Evolutionary conservation across 2,113 vertebrate species (phyloP).

Genomic region (Butorides virescens): DNA sequence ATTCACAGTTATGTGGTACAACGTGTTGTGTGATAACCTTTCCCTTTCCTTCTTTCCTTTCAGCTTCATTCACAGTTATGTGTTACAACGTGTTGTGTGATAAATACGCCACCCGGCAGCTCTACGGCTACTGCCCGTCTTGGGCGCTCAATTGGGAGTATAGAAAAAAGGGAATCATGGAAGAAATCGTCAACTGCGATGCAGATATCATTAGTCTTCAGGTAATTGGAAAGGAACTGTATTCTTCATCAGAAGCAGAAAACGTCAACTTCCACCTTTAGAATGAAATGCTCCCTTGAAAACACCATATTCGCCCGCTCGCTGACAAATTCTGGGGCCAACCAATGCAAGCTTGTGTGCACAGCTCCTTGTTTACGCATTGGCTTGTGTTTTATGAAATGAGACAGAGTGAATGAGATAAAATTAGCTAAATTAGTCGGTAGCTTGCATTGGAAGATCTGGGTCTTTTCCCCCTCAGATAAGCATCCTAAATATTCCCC

Average conservation of each 20-base stretch:
- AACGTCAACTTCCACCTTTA: neutral
- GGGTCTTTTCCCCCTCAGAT: neutral
- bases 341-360: neutral
- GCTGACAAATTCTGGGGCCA: neutral
- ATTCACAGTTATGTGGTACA: constrained; percentile 99
- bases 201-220: constrained; percentile 98
- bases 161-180: constrained; percentile 99
- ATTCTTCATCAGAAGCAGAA: neutral
- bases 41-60: no score
- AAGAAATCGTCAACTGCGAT: constrained; percentile 96
- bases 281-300: neutral
- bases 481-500: neutral
- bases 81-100: no score
- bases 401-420: neutral
- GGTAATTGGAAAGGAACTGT: constrained; percentile 63
- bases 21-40: no score
- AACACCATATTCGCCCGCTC: accelerated
- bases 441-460: neutral
- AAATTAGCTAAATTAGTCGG: neutral
- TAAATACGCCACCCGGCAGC: constrained; percentile 98
- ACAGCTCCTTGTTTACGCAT: neutral
- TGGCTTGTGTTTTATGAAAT: neutral
- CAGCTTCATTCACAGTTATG: no score
- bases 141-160: constrained; percentile 99
- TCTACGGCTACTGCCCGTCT: constrained; percentile 98